Conservation (phyloP, 2,888 invertebrate genomes). For the Craniophora ligustri region DNA sequence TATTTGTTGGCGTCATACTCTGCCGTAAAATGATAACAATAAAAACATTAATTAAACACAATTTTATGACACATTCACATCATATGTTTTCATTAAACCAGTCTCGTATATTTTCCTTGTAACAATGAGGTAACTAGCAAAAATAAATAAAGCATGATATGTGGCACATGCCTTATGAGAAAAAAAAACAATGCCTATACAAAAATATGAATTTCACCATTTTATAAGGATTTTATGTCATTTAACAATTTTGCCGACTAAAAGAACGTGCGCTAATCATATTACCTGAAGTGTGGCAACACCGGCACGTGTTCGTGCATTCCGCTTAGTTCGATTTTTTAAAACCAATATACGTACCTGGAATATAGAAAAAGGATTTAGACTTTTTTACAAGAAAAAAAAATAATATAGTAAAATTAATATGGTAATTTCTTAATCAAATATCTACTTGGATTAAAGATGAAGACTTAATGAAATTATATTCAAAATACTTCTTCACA, state of each 20-base stretch:
- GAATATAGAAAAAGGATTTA: conserved; percentile 34
- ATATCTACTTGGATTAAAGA: too few species aligned
- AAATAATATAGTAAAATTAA: too few species aligned
- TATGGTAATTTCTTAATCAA: too few species aligned
- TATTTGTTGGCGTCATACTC: background rate
- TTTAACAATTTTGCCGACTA: conserved; percentile 29
- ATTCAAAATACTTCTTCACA: too few species aligned
- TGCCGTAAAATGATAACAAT: conserved; percentile 17
- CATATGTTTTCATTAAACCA: conserved; percentile 14
- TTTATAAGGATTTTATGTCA: conserved; percentile 25
- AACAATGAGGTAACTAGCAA: background rate
- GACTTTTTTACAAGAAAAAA: background rate
- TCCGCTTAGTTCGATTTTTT: conserved; percentile 36
- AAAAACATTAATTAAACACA: conserved; percentile 8
- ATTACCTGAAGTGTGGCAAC: conserved; percentile 40
- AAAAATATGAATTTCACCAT: conserved; percentile 20
- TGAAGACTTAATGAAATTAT: too few species aligned
- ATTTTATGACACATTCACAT: conserved; percentile 14
- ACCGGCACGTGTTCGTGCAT: conserved; percentile 43
- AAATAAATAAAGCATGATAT: background rate
- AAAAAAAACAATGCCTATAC: conserved; percentile 10
- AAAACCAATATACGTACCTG: conserved; percentile 47
- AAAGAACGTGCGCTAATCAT: conserved; percentile 39
- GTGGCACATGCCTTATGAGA: background rate
- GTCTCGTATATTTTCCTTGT: background rate